Base-by-base conservation (phyloP, 2,888 invertebrate species). In the Pharmacophagus antenor region DNA sequence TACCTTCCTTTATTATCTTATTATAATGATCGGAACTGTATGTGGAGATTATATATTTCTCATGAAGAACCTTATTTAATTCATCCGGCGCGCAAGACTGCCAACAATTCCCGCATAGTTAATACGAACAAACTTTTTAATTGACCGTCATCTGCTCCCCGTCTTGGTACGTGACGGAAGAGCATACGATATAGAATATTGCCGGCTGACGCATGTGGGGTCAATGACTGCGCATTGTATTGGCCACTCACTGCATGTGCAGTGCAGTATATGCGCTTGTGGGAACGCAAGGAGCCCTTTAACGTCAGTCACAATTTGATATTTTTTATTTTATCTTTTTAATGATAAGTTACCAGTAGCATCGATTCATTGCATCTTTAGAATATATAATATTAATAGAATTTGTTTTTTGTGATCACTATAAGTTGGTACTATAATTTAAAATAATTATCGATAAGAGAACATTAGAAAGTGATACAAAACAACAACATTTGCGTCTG, bases 71-170 rank as follows among this genome's bases (percentile, higher is more conserved):
- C 76, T 80, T 74, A 74, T 79, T 76, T 75, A 76, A 75, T 83
- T 76, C 87, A 88, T 88, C 84, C 86, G 88, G 84, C 80, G 75
- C 77, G 79, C 82, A 78, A 78, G 76, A 71, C 70, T 70, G 72
- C 68, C 63, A 69, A 80, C 82, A 80, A 82, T 82, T 84, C 84
- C 79, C 82, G 84, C 82, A 82, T 85, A 86, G 85, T 85, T 87
- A 85, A 87, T 84, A 73, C 78, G 79, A 68, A 81, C 79, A 82
- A 88, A 88, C 87, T 88, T 86, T 88, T 85, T 88, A 88, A 90
- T 88, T 88, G 88, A 73, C 79, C 82, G 79, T 86, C 88, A 89
- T 88, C 87, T 88, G 88, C 82, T 81, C 80, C 78, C 84, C 69
- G 72, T 73, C 66, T 67, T 69, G 61, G 68, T 72, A 73, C 73